A percentile compares a stretch with the other conserved stretches of the same genome.
Evolutionary conservation across 2,113 vertebrate genomes (phyloP).

Genomic region (Xerus inauris): DNA sequence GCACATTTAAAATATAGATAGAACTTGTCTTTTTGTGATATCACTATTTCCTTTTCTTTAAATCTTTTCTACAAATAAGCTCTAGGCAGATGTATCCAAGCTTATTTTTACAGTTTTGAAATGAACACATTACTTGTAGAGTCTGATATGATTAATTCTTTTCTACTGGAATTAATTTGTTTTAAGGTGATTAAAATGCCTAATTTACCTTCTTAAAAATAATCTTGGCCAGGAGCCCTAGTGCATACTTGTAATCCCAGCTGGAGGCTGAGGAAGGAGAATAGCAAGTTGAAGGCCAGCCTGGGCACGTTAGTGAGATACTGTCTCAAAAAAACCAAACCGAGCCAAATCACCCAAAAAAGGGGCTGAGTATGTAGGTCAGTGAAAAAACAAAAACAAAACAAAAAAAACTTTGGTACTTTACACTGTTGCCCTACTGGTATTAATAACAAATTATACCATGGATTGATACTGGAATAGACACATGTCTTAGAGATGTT

Average conservation of each 20-base stretch:
- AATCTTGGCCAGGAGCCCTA: background rate
- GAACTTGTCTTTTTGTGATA: background rate
- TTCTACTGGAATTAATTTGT: background rate
- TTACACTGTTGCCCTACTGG: background rate
- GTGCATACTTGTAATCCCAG: no score
- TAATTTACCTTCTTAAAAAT: background rate
- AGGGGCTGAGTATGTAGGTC: no score
- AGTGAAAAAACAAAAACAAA: no score
- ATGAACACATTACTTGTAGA: background rate
- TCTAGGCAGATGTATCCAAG: background rate
- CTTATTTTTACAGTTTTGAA: slow-evolving; percentile 25
- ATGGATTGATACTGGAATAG: background rate
- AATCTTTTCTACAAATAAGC: background rate
- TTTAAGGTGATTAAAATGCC: slow-evolving; percentile 7
- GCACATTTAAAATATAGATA: slow-evolving; percentile 13
- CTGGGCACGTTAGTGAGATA: no score
- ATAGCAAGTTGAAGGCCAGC: no score
- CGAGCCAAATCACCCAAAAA: no score
- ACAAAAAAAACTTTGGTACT: background rate
- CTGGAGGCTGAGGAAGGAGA: no score
- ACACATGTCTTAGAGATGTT: background rate
- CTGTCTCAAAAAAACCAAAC: no score
- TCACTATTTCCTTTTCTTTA: slow-evolving; percentile 9
- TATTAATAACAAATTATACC: background rate
- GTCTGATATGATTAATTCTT: background rate